These are phyloP conservation scores for Steatornis caripensis DNA, from an alignment of 2,113 vertebrate genomes.

Conservation along the genomic window DNA sequence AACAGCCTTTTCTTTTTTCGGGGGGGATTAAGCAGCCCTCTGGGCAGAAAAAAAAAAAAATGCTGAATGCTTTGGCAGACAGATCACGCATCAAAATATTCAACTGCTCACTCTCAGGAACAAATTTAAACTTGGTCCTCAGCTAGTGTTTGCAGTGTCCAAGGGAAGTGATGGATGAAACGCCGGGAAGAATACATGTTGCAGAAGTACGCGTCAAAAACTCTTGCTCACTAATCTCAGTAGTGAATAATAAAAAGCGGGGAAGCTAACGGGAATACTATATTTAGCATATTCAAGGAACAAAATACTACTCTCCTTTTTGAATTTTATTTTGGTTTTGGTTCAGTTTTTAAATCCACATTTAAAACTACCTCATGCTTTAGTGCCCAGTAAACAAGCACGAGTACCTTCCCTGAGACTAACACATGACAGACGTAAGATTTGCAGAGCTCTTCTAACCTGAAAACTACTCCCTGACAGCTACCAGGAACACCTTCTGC, in stretches of 20 bases:
- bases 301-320: background rate
- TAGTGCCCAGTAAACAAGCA: background rate
- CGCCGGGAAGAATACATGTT: background rate
- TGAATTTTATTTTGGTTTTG: background rate
- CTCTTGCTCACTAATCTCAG: background rate
- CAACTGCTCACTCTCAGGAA: background rate
- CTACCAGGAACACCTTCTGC: background rate
- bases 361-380: background rate
- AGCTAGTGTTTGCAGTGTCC: background rate
- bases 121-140: background rate
- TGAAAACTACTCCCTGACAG: background rate
- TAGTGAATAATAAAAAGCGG: background rate
- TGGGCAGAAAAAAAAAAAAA: background rate
- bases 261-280: background rate
- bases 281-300: background rate
- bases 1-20: background rate
- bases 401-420: background rate
- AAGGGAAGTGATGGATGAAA: background rate
- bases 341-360: background rate
- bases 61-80: background rate
- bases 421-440: accelerated
- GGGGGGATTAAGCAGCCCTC: background rate
- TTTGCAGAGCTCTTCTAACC: background rate
- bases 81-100: background rate
- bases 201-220: background rate